Conservation (phyloP, 64 coral and sea anemone genomes). For the Orbicella faveolata region DNA sequence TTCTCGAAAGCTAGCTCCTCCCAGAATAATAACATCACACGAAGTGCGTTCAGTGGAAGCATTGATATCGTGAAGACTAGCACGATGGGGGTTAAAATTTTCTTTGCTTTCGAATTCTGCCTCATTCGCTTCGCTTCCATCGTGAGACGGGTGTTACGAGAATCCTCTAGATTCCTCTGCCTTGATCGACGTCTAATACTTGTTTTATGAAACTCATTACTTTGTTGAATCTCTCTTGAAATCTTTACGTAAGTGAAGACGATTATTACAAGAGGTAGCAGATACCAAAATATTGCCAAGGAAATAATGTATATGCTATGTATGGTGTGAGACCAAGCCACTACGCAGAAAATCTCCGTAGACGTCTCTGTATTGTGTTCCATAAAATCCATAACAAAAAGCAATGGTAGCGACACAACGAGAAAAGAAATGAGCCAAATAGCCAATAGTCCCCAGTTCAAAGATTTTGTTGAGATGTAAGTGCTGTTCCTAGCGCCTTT, state of each 20-base stretch:
- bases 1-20: not conserved
- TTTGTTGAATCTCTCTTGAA: constrained; percentile 16
- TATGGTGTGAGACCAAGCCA: not conserved
- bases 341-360: not conserved
- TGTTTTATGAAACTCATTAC: constrained; percentile 46
- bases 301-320: constrained; percentile 30
- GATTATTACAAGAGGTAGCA: constrained; percentile 50
- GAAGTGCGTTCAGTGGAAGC: constrained; percentile 39
- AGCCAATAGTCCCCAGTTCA: constrained; percentile 15
- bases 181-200: not conserved
- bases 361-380: not conserved
- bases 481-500: not conserved
- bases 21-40: constrained; percentile 25
- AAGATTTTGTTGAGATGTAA: not conserved
- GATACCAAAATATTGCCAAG: constrained; percentile 32
- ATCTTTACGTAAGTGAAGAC: constrained; percentile 52
- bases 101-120: constrained; percentile 51
- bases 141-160: not conserved
- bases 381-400: constrained; percentile 42
- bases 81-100: constrained; percentile 45
- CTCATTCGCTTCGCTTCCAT: constrained; percentile 31
- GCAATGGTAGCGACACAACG: constrained; percentile 29
- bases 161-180: not conserved
- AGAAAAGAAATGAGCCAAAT: constrained; percentile 57
- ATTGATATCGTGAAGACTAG: constrained; percentile 51